Percentiles rank a stretch among this genome's conserved stretches.
Conservation (phyloP, 2,113 vertebrate species). For the Macroglossus sobrinus region DNA sequence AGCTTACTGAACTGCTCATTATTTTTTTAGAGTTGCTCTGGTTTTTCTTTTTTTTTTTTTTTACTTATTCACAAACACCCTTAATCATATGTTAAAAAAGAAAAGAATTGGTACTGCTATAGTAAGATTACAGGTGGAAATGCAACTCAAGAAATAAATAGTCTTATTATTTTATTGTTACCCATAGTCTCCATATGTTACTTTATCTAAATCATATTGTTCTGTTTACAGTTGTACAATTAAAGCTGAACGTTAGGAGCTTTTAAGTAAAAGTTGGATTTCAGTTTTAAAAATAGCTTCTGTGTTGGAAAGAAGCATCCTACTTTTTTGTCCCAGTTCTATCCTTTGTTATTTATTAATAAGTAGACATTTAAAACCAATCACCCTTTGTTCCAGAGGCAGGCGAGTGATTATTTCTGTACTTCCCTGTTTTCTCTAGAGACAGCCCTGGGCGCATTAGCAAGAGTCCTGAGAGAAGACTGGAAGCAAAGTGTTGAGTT, state of each 20-base stretch:
- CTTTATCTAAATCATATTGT: slow-evolving; percentile 35
- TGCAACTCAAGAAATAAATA: slow-evolving; percentile 17
- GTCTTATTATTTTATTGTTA: neutral
- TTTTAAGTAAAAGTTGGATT: slow-evolving; percentile 42
- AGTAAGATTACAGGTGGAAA: neutral
- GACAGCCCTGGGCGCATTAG: slow-evolving; percentile 90
- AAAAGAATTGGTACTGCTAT: neutral
- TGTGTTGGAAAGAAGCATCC: slow-evolving; percentile 56
- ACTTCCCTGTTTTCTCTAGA: slow-evolving; percentile 79
- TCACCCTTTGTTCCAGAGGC: slow-evolving; percentile 21
- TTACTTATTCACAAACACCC: neutral
- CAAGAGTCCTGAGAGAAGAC: slow-evolving; percentile 93
- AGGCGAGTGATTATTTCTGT: slow-evolving; percentile 23
- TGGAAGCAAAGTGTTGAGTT: slow-evolving; percentile 96
- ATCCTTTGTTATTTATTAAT: slow-evolving; percentile 66
- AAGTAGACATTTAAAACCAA: slow-evolving; percentile 64
- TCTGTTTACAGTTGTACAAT: neutral
- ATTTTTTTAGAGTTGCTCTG: slow-evolving; percentile 2
- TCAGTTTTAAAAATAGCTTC: slow-evolving; percentile 35
- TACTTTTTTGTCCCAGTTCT: slow-evolving; percentile 60
- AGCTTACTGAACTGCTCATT: neutral
- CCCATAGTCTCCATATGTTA: neutral
- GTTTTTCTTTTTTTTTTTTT: neutral
- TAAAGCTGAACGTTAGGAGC: neutral
- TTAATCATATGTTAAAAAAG: slow-evolving; percentile 22